Conservation (phyloP, 2,888 invertebrate genomes). For the Pyrgus malvae region DNA sequence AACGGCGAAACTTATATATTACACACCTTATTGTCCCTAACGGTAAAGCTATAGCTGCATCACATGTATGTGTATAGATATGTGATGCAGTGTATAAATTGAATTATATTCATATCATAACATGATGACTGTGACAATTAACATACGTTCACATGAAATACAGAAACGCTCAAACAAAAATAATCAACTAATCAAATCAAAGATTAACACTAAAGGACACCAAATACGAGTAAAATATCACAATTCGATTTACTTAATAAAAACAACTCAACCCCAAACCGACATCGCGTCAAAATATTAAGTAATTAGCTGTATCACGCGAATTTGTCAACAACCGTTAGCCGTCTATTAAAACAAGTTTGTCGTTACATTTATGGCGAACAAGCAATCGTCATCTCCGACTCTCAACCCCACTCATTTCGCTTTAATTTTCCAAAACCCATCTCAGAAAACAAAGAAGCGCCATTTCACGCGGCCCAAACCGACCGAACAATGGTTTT, state of each 20-base stretch:
- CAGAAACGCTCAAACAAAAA: too few relatives aligned
- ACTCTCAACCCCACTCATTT: slow-evolving; percentile 61
- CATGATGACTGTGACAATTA: too few relatives aligned
- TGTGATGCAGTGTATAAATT: too few relatives aligned
- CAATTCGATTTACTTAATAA: background rate
- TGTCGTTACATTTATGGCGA: slow-evolving; percentile 50
- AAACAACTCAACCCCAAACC: background rate
- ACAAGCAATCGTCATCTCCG: slow-evolving; percentile 72
- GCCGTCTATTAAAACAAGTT: slow-evolving; percentile 21
- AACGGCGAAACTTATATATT: too few relatives aligned
- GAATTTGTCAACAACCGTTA: slow-evolving; percentile 10
- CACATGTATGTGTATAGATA: too few relatives aligned
- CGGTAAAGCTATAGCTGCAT: too few relatives aligned
- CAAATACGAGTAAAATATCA: background rate
- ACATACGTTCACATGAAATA: too few relatives aligned
- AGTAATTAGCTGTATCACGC: slow-evolving; percentile 31
- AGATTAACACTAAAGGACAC: too few relatives aligned
- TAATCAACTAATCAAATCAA: too few relatives aligned
- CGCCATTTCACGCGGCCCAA: slow-evolving; percentile 77
- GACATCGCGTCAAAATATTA: background rate
- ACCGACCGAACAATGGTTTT: slow-evolving; percentile 74
- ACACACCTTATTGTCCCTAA: too few relatives aligned
- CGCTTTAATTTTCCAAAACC: slow-evolving; percentile 77
- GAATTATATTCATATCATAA: too few relatives aligned
- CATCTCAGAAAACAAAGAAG: slow-evolving; percentile 70